Evolutionary conservation across 1,140 invertebrate genomes (phyloP).

Genomic region (Drosophila santomea): DNA sequence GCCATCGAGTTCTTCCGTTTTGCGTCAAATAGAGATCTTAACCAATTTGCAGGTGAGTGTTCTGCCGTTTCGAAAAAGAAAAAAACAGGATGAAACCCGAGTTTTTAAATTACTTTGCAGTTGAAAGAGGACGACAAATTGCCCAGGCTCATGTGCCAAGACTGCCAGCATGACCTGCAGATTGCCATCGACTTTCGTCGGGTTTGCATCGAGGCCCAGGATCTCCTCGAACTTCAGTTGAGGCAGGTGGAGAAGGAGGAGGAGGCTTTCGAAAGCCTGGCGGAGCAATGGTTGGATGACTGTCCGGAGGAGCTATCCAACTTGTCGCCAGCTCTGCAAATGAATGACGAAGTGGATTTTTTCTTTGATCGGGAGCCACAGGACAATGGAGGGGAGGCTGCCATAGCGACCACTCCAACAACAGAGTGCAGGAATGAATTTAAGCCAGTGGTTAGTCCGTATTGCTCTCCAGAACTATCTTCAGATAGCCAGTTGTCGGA

Average conservation of each 20-base stretch:
- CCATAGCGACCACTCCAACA: neutral
- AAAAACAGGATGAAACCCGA: neutral
- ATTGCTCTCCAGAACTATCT: neutral
- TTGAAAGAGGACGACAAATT: constrained; percentile 23
- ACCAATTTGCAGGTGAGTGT: constrained; percentile 42
- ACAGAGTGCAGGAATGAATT: neutral
- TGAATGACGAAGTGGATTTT: neutral
- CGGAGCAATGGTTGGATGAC: neutral
- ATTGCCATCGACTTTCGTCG: constrained; percentile 52
- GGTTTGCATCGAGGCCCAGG: constrained; percentile 53
- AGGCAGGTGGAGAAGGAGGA: constrained; percentile 8
- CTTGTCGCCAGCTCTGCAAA: neutral
- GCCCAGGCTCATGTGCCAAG: constrained; percentile 44
- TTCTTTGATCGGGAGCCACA: neutral
- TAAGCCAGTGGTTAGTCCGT: neutral
- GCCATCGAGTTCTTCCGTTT: constrained; percentile 11
- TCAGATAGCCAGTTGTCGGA: neutral
- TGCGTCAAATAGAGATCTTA: constrained; percentile 38
- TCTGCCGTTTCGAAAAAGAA: too few relatives aligned
- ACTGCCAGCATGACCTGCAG: constrained; percentile 41
- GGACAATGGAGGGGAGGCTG: neutral
- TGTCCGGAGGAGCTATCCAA: neutral
- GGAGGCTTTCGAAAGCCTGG: neutral
- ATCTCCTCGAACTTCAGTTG: constrained; percentile 19
- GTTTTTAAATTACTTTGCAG: constrained; percentile 1